phyloP scores from a whole-genome alignment of 2,888 invertebrate genomes.

The Cerceris rybyensis region DNA sequence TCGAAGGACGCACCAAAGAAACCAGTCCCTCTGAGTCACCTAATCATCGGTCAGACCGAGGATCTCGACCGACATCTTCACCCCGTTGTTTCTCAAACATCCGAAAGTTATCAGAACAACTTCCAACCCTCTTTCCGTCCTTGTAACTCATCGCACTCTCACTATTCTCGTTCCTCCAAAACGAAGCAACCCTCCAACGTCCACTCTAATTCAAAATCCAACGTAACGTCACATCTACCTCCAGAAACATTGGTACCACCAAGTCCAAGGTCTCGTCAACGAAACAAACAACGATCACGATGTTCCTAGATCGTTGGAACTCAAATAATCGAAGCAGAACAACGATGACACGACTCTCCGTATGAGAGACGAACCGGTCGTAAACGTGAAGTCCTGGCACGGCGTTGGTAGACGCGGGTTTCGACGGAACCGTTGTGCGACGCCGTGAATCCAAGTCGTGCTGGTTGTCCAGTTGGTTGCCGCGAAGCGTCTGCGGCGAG shows the following conservation, averaged over 20 bases:
- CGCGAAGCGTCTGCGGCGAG: constrained; percentile 79
- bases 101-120: not conserved
- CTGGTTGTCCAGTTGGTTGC: constrained; percentile 81
- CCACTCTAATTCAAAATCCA: too few relatives aligned
- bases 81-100: not conserved
- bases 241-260: too few relatives aligned
- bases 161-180: too few relatives aligned
- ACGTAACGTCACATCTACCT: too few relatives aligned
- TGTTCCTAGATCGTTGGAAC: too few relatives aligned
- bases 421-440: constrained; percentile 73
- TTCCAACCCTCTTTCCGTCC: too few relatives aligned
- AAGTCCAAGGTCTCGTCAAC: not conserved
- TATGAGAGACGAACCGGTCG: constrained; percentile 28
- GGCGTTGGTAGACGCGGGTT: constrained; percentile 71
- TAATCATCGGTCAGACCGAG: constrained; percentile 31
- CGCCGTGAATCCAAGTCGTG: constrained; percentile 72
- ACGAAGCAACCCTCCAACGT: too few relatives aligned
- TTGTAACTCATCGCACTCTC: too few relatives aligned
- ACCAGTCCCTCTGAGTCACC: constrained; percentile 17
- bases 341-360: constrained; percentile 12
- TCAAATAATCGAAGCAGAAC: too few relatives aligned
- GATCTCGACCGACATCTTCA: constrained; percentile 2
- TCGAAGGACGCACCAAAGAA: constrained; percentile 10
- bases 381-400: constrained; percentile 54
- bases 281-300: not conserved